These are phyloP conservation scores for Corynorhinus townsendii DNA, from an alignment of 2,113 vertebrate species.

Conservation along the genomic window DNA sequence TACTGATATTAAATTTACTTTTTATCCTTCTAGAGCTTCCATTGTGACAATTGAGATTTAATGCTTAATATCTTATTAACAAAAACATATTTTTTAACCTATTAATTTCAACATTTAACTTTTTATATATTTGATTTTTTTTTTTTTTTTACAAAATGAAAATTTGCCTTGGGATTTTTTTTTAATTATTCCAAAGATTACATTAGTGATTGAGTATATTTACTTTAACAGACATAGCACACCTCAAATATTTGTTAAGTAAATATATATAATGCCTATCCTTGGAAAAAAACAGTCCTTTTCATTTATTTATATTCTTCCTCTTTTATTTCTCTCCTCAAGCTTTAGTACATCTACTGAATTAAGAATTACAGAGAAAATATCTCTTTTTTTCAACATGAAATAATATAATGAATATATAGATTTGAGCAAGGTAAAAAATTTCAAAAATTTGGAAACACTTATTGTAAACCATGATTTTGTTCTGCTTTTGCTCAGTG, in stretches of 20 bases:
- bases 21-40: neutral
- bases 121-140: neutral
- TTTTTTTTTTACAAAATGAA: neutral
- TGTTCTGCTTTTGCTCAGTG: neutral
- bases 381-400: neutral
- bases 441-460: neutral
- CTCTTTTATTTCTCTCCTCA: neutral
- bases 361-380: neutral
- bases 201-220: neutral
- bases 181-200: neutral
- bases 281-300: neutral
- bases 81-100: neutral
- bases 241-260: neutral
- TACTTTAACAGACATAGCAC: neutral
- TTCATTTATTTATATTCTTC: neutral
- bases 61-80: neutral
- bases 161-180: neutral
- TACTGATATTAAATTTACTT: neutral
- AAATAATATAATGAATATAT: neutral
- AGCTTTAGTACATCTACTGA: neutral
- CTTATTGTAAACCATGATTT: neutral
- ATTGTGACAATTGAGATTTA: neutral
- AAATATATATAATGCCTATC: neutral
- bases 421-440: neutral
- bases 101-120: neutral